A percentile compares a stretch with the other conserved stretches of the same genome.
These are phyloP conservation scores for Drosophila bocki DNA, from an alignment of 1,140 invertebrate genomes.

Conservation along the genomic window DNA sequence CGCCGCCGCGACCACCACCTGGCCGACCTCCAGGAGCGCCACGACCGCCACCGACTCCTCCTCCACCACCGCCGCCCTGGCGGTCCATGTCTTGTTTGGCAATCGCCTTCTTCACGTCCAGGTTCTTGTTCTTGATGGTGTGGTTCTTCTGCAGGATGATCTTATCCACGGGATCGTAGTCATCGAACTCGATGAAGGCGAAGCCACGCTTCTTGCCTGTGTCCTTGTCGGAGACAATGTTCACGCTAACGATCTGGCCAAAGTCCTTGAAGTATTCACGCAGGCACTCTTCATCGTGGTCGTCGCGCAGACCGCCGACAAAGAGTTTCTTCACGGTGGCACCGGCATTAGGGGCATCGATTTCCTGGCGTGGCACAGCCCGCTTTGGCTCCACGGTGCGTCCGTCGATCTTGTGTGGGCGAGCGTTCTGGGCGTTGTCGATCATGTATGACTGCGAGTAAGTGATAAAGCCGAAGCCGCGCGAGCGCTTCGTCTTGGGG, in stretches of 20 bases:
- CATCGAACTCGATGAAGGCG: conserved; percentile 98
- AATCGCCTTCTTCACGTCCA: conserved; percentile 93
- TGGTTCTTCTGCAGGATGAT: conserved; percentile 93
- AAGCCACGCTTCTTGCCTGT: conserved; percentile 97
- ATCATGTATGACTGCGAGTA: conserved; percentile 97
- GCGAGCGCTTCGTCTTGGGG: conserved; percentile 95
- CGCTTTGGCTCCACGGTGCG: conserved; percentile 98
- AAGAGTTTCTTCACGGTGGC: conserved; percentile 98
- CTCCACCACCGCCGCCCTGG: conserved; percentile 70
- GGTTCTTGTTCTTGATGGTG: conserved; percentile 90
- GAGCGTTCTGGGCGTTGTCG: conserved; percentile 96
- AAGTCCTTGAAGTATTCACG: conserved; percentile 94
- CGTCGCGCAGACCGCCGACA: conserved; percentile 96
- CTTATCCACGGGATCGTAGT: conserved; percentile 98
- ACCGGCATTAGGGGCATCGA: conserved; percentile 95
- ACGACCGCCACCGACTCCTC: conserved; percentile 48
- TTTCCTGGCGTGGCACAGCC: conserved; percentile 97
- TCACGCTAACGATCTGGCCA: conserved; percentile 94
- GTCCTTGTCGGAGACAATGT: conserved; percentile 95
- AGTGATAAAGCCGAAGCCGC: conserved; percentile 99
- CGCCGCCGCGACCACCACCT: conserved; percentile 60
- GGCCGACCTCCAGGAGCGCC: conserved; percentile 53
- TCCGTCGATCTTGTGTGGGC: conserved; percentile 90
- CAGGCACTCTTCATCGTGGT: conserved; percentile 95
- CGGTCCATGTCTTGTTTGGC: conserved; percentile 90